phyloP scores from a whole-genome alignment of 2,888 invertebrate genomes.

The Gisinianus flammeolus region DNA sequence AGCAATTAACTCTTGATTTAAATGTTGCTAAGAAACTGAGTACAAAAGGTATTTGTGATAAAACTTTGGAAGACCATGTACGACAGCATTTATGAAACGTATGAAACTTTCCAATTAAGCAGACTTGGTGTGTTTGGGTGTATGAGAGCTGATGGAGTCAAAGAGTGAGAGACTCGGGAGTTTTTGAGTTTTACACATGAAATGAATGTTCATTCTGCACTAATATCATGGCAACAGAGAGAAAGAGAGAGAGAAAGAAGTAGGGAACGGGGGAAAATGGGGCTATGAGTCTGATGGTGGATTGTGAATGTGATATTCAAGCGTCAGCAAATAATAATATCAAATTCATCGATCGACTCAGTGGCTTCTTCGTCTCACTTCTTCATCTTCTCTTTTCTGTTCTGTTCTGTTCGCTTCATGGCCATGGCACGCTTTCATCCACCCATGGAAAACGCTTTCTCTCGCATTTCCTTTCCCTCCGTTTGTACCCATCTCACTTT shows the following conservation, averaged over 20 bases:
- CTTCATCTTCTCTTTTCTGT: slow-evolving; percentile 10
- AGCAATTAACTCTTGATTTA: too few relatives aligned
- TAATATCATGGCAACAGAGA: not conserved
- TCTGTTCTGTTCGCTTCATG: not conserved
- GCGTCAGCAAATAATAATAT: slow-evolving; percentile 50
- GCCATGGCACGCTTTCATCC: slow-evolving; percentile 5
- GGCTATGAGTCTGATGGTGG: slow-evolving; percentile 18
- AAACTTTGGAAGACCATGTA: too few relatives aligned
- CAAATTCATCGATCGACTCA: slow-evolving; percentile 47
- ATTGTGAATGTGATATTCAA: slow-evolving; percentile 41
- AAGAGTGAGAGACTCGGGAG: not conserved
- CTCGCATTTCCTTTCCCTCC: slow-evolving; percentile 18
- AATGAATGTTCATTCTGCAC: slow-evolving; percentile 4
- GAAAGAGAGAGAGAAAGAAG: not conserved
- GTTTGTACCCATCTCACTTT: slow-evolving; percentile 22
- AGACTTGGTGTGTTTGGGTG: not conserved
- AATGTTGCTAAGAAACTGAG: too few relatives aligned
- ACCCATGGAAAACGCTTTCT: slow-evolving; percentile 20
- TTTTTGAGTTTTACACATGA: not conserved
- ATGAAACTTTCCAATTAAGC: not conserved
- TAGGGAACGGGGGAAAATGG: not conserved
- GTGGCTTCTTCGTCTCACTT: slow-evolving; percentile 3
- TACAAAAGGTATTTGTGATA: too few relatives aligned
- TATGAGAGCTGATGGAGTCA: not conserved
- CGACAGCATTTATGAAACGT: too few relatives aligned